Evolutionary conservation across 2,113 vertebrate species (phyloP).

Genomic region (Sturnus vulgaris): DNA sequence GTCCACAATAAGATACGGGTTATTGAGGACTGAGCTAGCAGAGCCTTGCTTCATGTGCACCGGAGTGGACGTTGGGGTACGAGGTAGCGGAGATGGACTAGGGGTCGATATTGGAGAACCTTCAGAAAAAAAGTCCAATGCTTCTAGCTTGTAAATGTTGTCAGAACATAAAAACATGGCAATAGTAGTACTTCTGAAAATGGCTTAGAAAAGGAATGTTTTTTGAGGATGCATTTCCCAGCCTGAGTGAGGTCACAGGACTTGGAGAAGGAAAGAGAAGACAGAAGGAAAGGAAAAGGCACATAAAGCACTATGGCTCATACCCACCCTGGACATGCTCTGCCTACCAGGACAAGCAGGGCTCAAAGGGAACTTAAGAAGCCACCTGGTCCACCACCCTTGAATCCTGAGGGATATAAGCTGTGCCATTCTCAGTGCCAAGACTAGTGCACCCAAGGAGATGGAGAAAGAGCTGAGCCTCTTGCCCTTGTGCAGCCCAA

Average conservation of each 20-base stretch:
- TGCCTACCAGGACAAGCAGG: not conserved
- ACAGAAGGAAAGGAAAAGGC: not conserved
- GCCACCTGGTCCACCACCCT: not conserved
- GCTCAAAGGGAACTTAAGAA: not conserved
- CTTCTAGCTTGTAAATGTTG: slow-evolving; percentile 38
- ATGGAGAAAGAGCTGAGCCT: not conserved
- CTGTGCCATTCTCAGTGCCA: not conserved
- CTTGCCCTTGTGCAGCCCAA: not conserved
- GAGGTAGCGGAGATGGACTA: slow-evolving; percentile 92
- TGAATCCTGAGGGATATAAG: not conserved
- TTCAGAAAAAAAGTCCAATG: slow-evolving; percentile 69
- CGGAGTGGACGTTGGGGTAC: slow-evolving; percentile 88
- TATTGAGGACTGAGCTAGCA: slow-evolving; percentile 79
- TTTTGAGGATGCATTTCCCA: not conserved
- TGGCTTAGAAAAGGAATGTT: not conserved
- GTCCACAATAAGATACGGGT: slow-evolving; percentile 88
- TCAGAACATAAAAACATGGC: slow-evolving; percentile 7
- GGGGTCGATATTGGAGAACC: slow-evolving; percentile 96
- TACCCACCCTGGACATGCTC: not conserved
- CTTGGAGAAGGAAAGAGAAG: not conserved
- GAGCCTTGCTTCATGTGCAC: slow-evolving; percentile 87
- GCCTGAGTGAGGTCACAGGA: not conserved
- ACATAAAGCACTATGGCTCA: not conserved
- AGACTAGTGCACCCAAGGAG: not conserved
- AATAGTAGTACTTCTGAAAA: not conserved